Base-by-base conservation (phyloP, 2,113 vertebrate species). In the Brachyhypopomus occidentalis region DNA sequence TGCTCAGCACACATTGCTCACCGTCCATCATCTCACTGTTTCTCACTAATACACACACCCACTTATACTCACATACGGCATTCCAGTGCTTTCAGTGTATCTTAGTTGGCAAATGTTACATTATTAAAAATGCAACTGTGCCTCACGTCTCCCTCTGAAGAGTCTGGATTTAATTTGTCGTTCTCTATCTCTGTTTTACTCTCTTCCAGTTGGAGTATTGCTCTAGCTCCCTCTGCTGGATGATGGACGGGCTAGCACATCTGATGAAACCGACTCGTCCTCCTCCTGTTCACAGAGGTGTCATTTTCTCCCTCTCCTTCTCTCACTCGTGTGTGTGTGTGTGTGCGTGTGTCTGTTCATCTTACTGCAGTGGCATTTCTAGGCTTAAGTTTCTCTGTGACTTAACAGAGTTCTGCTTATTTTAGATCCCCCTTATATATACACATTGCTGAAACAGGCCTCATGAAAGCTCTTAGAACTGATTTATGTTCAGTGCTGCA, bases 191-290 rank as follows among this genome's bases (percentile, higher is more conserved):
- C 48, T 52, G 17, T 74, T 52, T 55, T 23, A 36, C n/a, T 71
- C 3, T 78, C 48, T 25, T 34, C 5, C 82, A 96, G 96, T 63
- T 96, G 87, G 94, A 94, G 69, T 93, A 94, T 70, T 96, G 95
- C 83, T 91, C 89, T 75, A 93, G 83, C 0, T 90, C 94, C 81
- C 91, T 96, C 85, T 86, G 83, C 75, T 95, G 95, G 95, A 90
- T 96, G 86, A 89, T 92, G 0, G 93, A 95, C 0, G 89, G 92
- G 63, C 86, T 96, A 78, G 88, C 89, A 72, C 87, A 94, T 17
- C 5, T 93, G 62, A 85, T 92, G 2, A 92, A 91, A 66, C 23
- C 78, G 4, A 80, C 19, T 25, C 86, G 73, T 2, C 85, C 85
- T 0, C 91, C 91, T 30, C 93, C 92, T 1, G 25, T 63, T 17